A percentile compares a stretch with the other conserved stretches of the same genome.
phyloP scores from a whole-genome alignment of 2,797 vertebrate species.

The Austrolebias charrua region DNA sequence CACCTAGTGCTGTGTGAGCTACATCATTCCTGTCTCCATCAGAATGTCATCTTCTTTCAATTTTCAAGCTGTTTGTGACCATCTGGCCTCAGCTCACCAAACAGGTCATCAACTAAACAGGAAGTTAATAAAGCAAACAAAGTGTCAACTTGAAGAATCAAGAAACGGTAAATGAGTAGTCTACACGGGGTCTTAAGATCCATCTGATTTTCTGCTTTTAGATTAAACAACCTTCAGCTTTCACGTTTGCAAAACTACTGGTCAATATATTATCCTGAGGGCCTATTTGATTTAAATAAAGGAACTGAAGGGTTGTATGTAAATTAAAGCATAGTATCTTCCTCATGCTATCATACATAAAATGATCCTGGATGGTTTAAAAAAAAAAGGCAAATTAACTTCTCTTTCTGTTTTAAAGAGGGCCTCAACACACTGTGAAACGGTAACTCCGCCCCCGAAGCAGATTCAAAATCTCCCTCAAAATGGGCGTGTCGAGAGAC shows the following conservation, averaged over 20 bases:
- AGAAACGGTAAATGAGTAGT: background rate
- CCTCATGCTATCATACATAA: no score
- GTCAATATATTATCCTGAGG: no score
- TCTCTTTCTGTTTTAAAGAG: no score
- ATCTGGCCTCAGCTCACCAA: conserved; percentile 37
- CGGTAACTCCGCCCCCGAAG: no score
- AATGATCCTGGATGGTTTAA: no score
- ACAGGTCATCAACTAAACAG: conserved; percentile 41
- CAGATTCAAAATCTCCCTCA: no score
- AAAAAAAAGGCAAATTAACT: no score
- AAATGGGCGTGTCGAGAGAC: no score
- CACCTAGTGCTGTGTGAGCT: conserved; percentile 73
- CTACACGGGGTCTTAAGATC: conserved; percentile 16
- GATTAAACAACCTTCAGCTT: conserved; percentile 12
- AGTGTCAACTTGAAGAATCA: conserved; percentile 21
- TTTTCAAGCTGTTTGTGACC: conserved; percentile 46
- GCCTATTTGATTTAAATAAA: no score
- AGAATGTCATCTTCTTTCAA: conserved; percentile 29
- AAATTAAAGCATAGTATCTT: no score
- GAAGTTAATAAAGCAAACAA: conserved; percentile 46
- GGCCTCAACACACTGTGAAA: no score
- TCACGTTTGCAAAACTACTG: conserved; percentile 19
- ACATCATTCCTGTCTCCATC: conserved; percentile 26
- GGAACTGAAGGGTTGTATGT: no score
- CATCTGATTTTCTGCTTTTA: conserved; percentile 25